A percentile compares a stretch with the other conserved stretches of the same genome.
These are phyloP conservation scores for Sinocyclocheilus rhinocerous DNA, from an alignment of 2,113 vertebrate genomes.

Conservation along the genomic window DNA sequence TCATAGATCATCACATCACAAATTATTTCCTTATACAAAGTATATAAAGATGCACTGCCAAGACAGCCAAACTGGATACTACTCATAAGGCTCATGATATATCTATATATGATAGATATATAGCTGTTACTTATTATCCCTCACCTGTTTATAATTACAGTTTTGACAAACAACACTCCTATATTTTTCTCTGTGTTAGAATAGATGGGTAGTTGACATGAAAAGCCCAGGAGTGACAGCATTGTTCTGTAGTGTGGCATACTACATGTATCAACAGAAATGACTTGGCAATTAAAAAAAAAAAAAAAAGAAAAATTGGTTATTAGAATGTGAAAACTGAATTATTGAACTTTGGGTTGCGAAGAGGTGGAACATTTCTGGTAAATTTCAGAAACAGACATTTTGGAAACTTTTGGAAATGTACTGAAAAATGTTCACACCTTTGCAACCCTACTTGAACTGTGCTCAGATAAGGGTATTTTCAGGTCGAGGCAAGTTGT, in stretches of 20 bases:
- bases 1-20: background rate
- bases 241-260: background rate
- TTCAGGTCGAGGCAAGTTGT: background rate
- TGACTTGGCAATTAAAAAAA: background rate
- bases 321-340: background rate
- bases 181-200: background rate
- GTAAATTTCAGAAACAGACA: too few relatives aligned
- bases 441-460: background rate
- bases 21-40: background rate
- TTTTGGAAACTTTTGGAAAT: too few relatives aligned
- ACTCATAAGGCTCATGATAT: background rate
- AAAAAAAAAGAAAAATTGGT: background rate
- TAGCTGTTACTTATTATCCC: background rate
- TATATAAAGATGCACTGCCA: background rate
- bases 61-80: background rate
- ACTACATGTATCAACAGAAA: background rate
- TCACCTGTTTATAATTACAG: constrained; percentile 1
- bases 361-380: too few relatives aligned
- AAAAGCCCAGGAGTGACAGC: background rate
- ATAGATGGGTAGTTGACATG: background rate
- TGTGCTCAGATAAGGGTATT: background rate
- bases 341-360: too few relatives aligned
- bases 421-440: too few relatives aligned
- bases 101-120: background rate
- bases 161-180: background rate